These are phyloP conservation scores for Celastrina argiolus DNA, from an alignment of 2,888 invertebrate genomes.

Conservation along the genomic window DNA sequence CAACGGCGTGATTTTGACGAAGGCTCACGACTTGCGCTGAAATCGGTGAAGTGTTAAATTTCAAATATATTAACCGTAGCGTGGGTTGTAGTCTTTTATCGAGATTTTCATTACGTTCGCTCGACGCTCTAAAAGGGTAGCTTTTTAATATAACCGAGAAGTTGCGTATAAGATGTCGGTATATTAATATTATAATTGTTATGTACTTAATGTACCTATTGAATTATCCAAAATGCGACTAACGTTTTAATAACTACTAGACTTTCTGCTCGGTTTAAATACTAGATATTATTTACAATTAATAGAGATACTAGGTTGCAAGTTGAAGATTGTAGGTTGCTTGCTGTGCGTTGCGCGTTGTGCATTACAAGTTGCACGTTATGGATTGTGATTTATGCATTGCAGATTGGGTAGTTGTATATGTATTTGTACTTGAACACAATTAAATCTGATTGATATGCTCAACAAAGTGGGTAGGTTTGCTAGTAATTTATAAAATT, in stretches of 20 bases:
- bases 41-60: slow-evolving; percentile 10
- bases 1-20: slow-evolving; percentile 13
- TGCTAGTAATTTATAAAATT: neutral
- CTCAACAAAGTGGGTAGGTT: too few relatives aligned
- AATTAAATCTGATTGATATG: too few relatives aligned
- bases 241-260: neutral
- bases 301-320: too few relatives aligned
- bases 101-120: neutral
- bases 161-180: neutral
- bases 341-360: too few relatives aligned
- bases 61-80: neutral
- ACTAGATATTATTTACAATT: neutral
- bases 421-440: too few relatives aligned
- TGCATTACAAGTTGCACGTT: too few relatives aligned
- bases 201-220: neutral
- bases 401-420: too few relatives aligned
- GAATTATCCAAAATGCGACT: neutral
- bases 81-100: slow-evolving; percentile 6
- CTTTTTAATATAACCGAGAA: neutral
- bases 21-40: neutral
- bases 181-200: neutral
- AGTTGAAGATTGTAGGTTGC: too few relatives aligned
- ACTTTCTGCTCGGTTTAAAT: neutral
- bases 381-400: too few relatives aligned
- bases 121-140: neutral